These are phyloP conservation scores for Lagopus leucura DNA, from an alignment of 2,113 vertebrate genomes.

Conservation along the genomic window DNA sequence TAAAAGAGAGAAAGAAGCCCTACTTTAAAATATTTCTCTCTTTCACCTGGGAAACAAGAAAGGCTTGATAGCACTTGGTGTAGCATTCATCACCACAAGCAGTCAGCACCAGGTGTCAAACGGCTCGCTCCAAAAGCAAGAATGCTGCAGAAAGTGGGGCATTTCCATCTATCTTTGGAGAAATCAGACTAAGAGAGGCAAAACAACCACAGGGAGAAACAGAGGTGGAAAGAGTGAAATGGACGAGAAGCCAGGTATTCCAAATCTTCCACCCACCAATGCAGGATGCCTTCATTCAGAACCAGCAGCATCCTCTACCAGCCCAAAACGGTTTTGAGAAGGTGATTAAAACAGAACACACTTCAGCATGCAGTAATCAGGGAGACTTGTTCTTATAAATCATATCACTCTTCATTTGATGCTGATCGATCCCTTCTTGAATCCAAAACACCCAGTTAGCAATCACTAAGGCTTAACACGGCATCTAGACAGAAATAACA, in stretches of 20 bases:
- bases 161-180: background rate
- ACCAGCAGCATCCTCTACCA: background rate
- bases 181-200: background rate
- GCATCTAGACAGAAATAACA: background rate
- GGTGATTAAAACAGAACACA: background rate
- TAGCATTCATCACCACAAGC: background rate
- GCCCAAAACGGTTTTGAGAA: accelerated
- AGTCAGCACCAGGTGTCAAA: background rate
- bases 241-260: background rate
- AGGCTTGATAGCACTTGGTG: background rate
- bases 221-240: background rate
- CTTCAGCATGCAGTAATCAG: background rate
- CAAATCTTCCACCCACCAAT: background rate
- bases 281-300: background rate
- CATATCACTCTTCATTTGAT: background rate
- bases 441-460: background rate
- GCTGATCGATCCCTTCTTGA: accelerated
- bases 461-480: background rate
- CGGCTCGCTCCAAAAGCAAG: background rate
- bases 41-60: background rate
- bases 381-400: background rate
- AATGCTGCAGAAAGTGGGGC: background rate
- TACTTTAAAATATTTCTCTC: background rate
- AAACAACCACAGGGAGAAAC: conserved; percentile 15
- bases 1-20: background rate